Evolutionary conservation across 2,797 vertebrate genomes (phyloP).

Genomic region (Gallirallus australis): DNA sequence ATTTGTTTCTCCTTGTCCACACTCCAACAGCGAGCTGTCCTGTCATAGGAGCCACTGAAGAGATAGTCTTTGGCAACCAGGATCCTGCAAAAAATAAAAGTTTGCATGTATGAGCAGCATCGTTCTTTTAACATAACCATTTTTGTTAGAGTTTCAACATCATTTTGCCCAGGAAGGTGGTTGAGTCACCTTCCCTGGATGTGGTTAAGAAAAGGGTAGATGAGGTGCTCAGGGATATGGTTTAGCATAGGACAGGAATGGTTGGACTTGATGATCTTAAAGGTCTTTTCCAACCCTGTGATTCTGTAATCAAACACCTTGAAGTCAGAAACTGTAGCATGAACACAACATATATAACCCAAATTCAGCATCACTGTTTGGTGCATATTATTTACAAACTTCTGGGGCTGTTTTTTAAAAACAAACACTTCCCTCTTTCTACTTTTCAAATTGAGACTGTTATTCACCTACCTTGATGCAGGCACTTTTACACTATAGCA

Average conservation of each 20-base stretch:
- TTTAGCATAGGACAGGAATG: too few species aligned
- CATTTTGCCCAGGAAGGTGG: too few species aligned
- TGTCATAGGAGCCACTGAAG: conserved; percentile 85
- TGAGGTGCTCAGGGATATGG: too few species aligned
- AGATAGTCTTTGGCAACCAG: conserved; percentile 80
- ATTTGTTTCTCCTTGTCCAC: conserved; percentile 77
- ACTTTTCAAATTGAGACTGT: not conserved
- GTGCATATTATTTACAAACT: not conserved
- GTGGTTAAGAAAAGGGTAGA: too few species aligned
- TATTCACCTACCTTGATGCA: not conserved
- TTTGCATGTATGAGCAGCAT: not conserved
- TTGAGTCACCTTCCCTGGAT: too few species aligned
- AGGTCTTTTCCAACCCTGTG: too few species aligned
- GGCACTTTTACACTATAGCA: not conserved
- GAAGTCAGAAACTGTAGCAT: not conserved
- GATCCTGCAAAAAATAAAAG: conserved; percentile 70
- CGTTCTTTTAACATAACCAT: not conserved
- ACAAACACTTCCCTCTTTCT: not conserved
- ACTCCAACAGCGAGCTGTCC: conserved; percentile 82
- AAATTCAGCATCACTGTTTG: not conserved
- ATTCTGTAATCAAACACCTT: not conserved
- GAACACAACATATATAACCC: not conserved
- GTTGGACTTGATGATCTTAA: too few species aligned
- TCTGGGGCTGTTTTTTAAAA: not conserved
- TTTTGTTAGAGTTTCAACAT: not conserved